These are phyloP conservation scores for Oithona nana DNA, from an alignment of 2,888 invertebrate genomes.

Conservation along the genomic window DNA sequence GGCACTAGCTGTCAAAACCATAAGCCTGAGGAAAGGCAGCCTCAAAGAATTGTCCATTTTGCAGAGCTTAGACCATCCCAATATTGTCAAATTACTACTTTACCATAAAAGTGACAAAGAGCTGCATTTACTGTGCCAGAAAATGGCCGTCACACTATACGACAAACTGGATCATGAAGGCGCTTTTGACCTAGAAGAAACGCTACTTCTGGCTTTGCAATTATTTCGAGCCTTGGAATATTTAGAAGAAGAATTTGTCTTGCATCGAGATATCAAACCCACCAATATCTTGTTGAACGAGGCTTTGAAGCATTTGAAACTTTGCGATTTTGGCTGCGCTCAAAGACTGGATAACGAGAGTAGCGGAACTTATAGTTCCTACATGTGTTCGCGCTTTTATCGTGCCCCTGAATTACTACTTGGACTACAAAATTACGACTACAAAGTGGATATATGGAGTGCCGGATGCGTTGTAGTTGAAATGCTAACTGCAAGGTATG, in stretches of 20 bases:
- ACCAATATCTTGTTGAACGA: not conserved
- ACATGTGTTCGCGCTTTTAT: constrained; percentile 10
- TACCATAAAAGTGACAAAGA: constrained; percentile 2
- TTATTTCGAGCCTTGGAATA: not conserved
- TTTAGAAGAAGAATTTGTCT: not conserved
- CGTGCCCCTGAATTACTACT: constrained; percentile 10
- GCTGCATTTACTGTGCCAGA: not conserved
- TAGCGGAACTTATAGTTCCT: not conserved
- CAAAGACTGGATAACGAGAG: not conserved
- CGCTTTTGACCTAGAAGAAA: not conserved
- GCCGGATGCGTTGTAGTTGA: not conserved
- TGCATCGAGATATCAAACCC: constrained; percentile 11
- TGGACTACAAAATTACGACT: not conserved
- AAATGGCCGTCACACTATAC: not conserved
- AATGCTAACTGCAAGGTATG: not conserved
- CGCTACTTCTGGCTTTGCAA: not conserved
- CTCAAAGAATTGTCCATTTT: not conserved
- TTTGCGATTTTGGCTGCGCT: constrained; percentile 13
- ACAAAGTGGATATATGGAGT: constrained; percentile 10
- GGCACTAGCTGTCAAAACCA: not conserved
- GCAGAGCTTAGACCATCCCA: constrained; percentile 3
- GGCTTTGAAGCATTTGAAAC: not conserved
- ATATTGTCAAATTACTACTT: constrained; percentile 1
- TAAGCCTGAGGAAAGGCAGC: not conserved
- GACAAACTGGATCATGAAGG: not conserved